Conservation (phyloP, 1,140 invertebrate species). For the Leptoteleia sp. region DNA sequence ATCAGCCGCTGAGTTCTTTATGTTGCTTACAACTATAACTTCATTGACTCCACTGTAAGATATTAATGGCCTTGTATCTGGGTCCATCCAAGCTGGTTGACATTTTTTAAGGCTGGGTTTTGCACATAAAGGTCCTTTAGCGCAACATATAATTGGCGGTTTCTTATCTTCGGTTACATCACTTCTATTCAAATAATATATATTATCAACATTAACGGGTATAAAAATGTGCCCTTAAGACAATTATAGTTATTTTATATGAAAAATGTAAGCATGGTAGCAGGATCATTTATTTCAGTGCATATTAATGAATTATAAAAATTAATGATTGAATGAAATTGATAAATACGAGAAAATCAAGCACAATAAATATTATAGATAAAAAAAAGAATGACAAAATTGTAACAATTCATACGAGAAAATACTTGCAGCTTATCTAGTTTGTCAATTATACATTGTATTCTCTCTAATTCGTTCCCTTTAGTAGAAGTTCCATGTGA, state of each 20-base stretch:
- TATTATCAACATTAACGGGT: not conserved
- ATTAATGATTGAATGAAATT: too few species aligned
- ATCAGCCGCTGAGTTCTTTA: constrained; percentile 57
- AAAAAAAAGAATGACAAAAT: not conserved
- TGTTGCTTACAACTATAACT: constrained; percentile 58
- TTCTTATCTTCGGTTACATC: not conserved
- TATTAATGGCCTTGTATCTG: constrained; percentile 72
- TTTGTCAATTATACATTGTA: constrained; percentile 71
- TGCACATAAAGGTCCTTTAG: constrained; percentile 69
- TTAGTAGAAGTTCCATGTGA: constrained; percentile 64
- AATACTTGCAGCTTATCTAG: constrained; percentile 72
- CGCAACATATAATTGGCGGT: constrained; percentile 61
- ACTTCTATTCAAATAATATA: not conserved
- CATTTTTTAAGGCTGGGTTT: constrained; percentile 72
- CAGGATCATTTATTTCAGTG: too few species aligned
- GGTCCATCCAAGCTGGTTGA: constrained; percentile 73
- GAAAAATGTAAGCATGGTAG: too few species aligned
- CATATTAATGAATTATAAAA: too few species aligned
- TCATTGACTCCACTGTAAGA: constrained; percentile 67
- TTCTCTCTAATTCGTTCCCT: constrained; percentile 71
- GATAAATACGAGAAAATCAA: too few species aligned
- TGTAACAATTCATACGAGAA: not conserved
- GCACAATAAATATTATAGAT: not conserved
- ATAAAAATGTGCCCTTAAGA: too few species aligned
- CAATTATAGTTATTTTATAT: too few species aligned